Evolutionary conservation across 2,113 vertebrate genomes (phyloP), one percentile per base, ranked within the genome.

Genomic region (Gasterosteus aculeatus): DNA sequence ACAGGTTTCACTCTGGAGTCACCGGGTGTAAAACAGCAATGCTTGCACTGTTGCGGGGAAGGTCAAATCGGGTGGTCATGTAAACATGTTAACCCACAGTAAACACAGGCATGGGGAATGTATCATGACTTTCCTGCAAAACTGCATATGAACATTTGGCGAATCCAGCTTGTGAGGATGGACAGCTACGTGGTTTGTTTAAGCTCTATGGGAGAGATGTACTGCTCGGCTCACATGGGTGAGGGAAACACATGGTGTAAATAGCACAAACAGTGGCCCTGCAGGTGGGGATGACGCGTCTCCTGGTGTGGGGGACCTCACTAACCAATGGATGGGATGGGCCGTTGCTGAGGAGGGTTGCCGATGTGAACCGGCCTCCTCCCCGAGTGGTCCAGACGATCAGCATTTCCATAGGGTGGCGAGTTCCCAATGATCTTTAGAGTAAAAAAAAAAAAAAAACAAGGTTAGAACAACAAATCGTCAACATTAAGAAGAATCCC

Each of bases 391-490:
- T 99, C 96, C 87, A n/a, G 88, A 85, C 95, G 94, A 76, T 97
- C 96, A 0, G 88, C 86, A 70, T 94, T 93, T 87, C 96, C 96
- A 4, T 95, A 92, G 2, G 95, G 92, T 1, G 92, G 85, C 1
- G 96, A 95, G 89, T 96, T 98, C 71, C 97, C 97, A 94, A 98
- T 93, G 92, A 99, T 96, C 98, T 99, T 91, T 51, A 86, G 88
- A 88, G 84, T 90, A 82, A 92, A 92, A 92, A 94, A 76, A 94
- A 71, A 84, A 92, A 74, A 93, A 67, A 64, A 59, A 15, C 46
- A 49, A 60, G 11, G 77, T 92, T 31, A 90, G 84, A 71, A 89
- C 29, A 5, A 1, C 10, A 54, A 29, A 46, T 3, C 5, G 0
- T 8, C 41, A 75, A 71, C 64, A 68, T 49, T 41, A 16, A 76